These are phyloP conservation scores for Mugil cephalus DNA, from an alignment of 2,113 vertebrate species.

Conservation along the genomic window DNA sequence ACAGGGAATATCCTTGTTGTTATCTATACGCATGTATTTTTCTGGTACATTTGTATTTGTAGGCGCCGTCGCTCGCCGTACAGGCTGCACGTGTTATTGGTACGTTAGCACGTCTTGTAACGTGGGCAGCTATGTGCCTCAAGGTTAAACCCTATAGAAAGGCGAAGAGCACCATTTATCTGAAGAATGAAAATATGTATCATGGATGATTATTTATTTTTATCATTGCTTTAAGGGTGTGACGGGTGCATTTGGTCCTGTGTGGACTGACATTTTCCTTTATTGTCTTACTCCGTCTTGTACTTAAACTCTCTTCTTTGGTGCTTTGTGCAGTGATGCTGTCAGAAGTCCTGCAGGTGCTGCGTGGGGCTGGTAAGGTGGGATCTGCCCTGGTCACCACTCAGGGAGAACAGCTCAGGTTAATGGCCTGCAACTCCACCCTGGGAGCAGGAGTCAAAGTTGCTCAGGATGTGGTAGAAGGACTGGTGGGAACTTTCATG, in stretches of 20 bases:
- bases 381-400: constrained; percentile 77
- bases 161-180: background rate
- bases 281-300: background rate
- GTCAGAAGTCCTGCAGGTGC: constrained; percentile 80
- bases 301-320: background rate
- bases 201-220: no score
- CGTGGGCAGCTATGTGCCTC: background rate
- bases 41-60: background rate
- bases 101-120: background rate
- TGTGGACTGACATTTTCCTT: background rate
- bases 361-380: constrained; percentile 84
- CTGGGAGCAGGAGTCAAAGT: constrained; percentile 75
- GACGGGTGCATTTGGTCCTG: background rate
- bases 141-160: constrained; percentile 43
- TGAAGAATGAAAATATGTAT: background rate
- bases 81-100: constrained; percentile 16
- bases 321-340: constrained; percentile 65
- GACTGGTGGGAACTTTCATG: constrained; percentile 66
- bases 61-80: background rate
- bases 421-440: constrained; percentile 79
- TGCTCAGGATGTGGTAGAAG: constrained; percentile 73
- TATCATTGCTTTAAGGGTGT: no score
- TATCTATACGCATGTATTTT: background rate
- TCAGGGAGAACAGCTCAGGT: constrained; percentile 81
- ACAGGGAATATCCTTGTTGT: background rate